phyloP scores from a whole-genome alignment of 1,140 invertebrate genomes.

The Druon quercuslanigerum region DNA sequence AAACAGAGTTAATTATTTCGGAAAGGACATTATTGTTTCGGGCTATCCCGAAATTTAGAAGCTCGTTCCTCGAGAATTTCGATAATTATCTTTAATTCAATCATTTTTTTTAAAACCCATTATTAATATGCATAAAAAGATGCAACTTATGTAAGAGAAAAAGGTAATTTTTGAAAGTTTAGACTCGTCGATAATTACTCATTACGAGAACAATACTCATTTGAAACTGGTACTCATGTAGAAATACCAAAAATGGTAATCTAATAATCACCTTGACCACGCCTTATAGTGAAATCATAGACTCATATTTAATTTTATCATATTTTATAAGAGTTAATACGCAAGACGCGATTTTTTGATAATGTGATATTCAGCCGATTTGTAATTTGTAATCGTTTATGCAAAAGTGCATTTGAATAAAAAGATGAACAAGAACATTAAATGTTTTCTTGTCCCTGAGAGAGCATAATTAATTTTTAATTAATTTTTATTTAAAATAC shows the following conservation, averaged over 20 bases:
- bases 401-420: constrained; percentile 10
- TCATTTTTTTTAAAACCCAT: constrained; percentile 11
- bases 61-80: neutral
- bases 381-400: constrained; percentile 17
- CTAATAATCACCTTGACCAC: neutral
- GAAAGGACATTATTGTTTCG: constrained; percentile 71
- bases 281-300: neutral
- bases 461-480: neutral
- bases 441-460: constrained; percentile 29
- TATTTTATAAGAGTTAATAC: neutral
- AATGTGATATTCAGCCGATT: constrained; percentile 45
- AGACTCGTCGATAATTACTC: neutral
- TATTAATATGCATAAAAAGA: constrained; percentile 3
- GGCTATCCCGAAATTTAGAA: constrained; percentile 66
- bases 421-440: constrained; percentile 16
- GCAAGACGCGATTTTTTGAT: neutral
- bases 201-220: constrained; percentile 1
- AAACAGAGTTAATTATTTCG: constrained; percentile 71
- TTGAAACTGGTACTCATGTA: neutral
- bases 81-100: neutral
- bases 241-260: neutral
- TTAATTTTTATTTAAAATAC: constrained; percentile 35
- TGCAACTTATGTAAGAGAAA: too few species aligned
- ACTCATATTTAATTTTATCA: neutral
- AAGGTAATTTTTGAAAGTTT: constrained; percentile 34